phyloP scores from a whole-genome alignment of 2,113 vertebrate species.

The Octodon degus region DNA sequence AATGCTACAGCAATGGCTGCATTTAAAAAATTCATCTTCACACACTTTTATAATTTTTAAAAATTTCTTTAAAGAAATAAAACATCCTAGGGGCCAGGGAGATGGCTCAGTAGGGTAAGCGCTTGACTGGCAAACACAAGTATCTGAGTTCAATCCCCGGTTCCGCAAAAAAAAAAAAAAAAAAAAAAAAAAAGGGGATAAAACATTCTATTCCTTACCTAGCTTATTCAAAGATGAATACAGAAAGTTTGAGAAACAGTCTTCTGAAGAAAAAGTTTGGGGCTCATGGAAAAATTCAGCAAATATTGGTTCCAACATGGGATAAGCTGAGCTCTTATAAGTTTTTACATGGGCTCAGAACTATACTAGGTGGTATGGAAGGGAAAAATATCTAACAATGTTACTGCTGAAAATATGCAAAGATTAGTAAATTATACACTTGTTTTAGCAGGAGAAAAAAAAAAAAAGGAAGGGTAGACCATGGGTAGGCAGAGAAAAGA shows the following conservation, averaged over 20 bases:
- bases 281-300: background rate
- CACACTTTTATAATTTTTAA: background rate
- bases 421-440: background rate
- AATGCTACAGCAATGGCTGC: background rate
- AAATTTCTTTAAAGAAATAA: background rate
- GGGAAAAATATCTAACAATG: background rate
- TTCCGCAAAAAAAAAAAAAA: no score
- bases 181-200: no score
- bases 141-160: no score
- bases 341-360: background rate
- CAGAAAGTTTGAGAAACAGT: slow-evolving; percentile 45
- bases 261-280: background rate
- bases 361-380: background rate
- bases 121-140: no score
- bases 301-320: background rate
- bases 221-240: slow-evolving; percentile 34
- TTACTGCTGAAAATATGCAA: background rate
- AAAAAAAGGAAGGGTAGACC: background rate
- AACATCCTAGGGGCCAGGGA: background rate
- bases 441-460: background rate
- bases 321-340: background rate
- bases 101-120: no score
- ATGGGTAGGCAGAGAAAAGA: background rate
- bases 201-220: slow-evolving; percentile 27
- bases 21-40: background rate